Evolutionary conservation across 2,113 vertebrate genomes (phyloP), one percentile per base, ranked within the genome.

Genomic region (Syngnathus typhle): DNA sequence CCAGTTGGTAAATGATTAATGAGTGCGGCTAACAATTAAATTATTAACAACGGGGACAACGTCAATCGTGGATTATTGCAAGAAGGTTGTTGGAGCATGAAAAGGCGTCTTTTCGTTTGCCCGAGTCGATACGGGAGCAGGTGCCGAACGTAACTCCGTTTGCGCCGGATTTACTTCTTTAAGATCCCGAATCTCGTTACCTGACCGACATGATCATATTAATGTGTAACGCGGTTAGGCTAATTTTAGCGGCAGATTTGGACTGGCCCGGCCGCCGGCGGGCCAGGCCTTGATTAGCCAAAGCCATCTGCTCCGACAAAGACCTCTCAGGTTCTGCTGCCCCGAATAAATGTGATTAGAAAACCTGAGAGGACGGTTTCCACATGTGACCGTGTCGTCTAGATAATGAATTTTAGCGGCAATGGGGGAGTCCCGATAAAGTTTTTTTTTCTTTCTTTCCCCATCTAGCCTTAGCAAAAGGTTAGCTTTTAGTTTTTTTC

Each of bases 291-390:
- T 81, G 82, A 87, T 87, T 85, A 82, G 79, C 69, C 61, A 15
- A 6, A 38, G 76, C 86, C 87, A 88, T 89, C 88, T 89, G 88
- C 74, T 86, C 86, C 81, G 82, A 88, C 84, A 87, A 85, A 88
- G 84, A 74, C 76, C 81, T 80, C 82, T 85, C 79, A 69, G 81
- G 76, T 83, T 85, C 78, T 82, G 72, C 80, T 78, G 77, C 64
- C 70, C 60, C 79, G 69, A 82, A 83, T 83, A 81, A 83, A 85
- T 80, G 79, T 85, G 79, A 87, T 84, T 85, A 83, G 64, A 85
- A 86, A 87, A 84, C 77, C 82, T 70, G 44, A 75, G 66, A 75
- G 66, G 71, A 79, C 71, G 72, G 51, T 16, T 60, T 23, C 36
- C 11, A 36, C 36, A 64, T 64, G 46, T 66, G 27, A 58, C 27